phyloP scores from a whole-genome alignment of 2,888 invertebrate genomes.

The Heliconius ethilla region DNA sequence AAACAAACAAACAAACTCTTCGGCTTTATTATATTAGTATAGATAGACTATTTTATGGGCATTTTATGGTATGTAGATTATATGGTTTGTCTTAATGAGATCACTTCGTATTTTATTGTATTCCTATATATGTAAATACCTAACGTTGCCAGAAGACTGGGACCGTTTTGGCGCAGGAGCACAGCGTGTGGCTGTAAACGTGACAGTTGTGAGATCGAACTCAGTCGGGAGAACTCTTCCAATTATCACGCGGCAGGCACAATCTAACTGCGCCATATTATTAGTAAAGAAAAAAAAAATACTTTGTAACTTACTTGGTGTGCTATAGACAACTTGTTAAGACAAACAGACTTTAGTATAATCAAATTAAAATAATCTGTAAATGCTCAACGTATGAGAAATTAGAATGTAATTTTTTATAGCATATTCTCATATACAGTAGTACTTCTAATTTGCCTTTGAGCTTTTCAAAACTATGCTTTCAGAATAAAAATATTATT shows the following conservation, averaged over 20 bases:
- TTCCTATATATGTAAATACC: no score
- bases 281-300: no score
- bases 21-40: no score
- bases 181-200: no score
- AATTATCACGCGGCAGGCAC: not conserved
- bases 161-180: no score
- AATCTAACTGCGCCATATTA: not conserved
- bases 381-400: constrained; percentile 5
- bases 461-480: constrained; percentile 9
- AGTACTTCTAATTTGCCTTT: constrained; percentile 16
- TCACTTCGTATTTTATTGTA: not conserved
- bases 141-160: no score
- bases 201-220: no score
- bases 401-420: constrained; percentile 12
- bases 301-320: not conserved
- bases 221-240: no score
- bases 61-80: not conserved
- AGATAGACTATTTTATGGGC: no score
- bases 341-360: not conserved
- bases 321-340: not conserved
- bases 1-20: no score
- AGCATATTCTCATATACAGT: constrained; percentile 2
- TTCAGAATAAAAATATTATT: constrained; percentile 9
- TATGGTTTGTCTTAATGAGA: not conserved
- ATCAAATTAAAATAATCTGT: constrained; percentile 6